Percentiles rank a stretch among this genome's conserved stretches.
Conservation (phyloP, 2,797 vertebrate species). For the Fratercula arctica region DNA sequence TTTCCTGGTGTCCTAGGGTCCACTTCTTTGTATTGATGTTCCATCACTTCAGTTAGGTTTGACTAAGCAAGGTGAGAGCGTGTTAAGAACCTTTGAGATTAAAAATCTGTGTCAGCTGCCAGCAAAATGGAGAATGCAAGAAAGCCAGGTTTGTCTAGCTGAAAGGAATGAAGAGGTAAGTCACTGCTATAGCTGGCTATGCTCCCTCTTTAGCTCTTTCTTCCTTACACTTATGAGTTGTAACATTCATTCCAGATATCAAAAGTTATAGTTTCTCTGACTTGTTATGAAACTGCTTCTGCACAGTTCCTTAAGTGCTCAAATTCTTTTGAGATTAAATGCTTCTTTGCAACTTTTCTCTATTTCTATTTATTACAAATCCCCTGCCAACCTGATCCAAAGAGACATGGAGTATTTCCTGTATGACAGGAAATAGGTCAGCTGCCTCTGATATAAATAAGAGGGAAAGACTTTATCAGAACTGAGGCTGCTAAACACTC, state of each 20-base stretch:
- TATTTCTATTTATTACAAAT: not conserved
- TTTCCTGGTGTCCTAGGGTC: constrained; percentile 80
- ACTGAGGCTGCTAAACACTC: not conserved
- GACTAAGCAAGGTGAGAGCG: constrained; percentile 77
- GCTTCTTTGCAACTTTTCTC: not conserved
- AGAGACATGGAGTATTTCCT: not conserved
- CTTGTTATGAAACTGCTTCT: not conserved
- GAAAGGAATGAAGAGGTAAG: constrained; percentile 71
- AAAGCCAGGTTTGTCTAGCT: constrained; percentile 71
- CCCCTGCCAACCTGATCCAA: not conserved
- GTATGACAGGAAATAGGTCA: not conserved
- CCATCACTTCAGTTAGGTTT: constrained; percentile 87
- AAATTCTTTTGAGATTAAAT: not conserved
- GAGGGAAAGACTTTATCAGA: not conserved
- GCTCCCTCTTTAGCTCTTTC: not conserved
- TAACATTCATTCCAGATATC: not conserved
- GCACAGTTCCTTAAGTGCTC: not conserved
- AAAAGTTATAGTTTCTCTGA: not conserved
- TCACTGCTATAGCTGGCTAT: not conserved
- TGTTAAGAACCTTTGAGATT: constrained; percentile 75
- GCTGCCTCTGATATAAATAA: not conserved
- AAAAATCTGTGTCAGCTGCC: constrained; percentile 83
- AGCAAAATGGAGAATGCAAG: constrained; percentile 84
- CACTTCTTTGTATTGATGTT: constrained; percentile 75
- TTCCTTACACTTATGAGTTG: not conserved